A percentile compares a stretch with the other conserved stretches of the same genome.
These are phyloP conservation scores for Megaceryle alcyon DNA, from an alignment of 2,797 vertebrate species.

Conservation along the genomic window DNA sequence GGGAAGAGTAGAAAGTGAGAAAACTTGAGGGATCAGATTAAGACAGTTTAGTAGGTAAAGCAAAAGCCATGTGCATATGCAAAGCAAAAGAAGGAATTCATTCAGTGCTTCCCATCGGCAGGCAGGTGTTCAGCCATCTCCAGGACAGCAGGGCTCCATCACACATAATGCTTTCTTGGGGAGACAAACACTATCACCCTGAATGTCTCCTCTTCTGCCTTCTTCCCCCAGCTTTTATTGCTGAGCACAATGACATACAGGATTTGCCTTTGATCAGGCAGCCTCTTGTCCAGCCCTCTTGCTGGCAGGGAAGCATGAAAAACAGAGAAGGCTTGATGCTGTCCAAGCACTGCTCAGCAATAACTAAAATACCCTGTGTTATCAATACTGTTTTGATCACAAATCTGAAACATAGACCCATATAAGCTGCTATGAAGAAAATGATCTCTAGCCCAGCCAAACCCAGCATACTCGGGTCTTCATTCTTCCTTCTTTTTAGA, in stretches of 20 bases:
- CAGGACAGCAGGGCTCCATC: neutral
- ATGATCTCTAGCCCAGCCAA: neutral
- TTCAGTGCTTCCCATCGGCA: neutral
- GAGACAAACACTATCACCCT: neutral
- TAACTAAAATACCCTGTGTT: neutral
- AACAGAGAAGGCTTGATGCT: neutral
- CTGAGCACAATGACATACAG: neutral
- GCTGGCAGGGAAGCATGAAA: neutral
- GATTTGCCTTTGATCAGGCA: neutral
- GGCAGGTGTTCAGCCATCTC: neutral
- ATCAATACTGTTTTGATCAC: neutral
- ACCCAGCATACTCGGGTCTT: neutral
- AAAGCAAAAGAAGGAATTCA: neutral
- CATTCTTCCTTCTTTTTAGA: neutral
- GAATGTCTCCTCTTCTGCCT: neutral
- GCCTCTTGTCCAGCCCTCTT: neutral
- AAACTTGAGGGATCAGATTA: neutral
- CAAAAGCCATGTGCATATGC: fast-evolving
- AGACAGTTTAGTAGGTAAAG: neutral
- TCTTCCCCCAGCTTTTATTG: neutral
- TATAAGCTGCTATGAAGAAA: neutral
- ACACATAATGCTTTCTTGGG: fast-evolving
- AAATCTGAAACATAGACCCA: neutral
- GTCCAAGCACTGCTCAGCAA: neutral
- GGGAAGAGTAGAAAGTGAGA: neutral